Evolutionary conservation across 2,113 vertebrate genomes (phyloP).

Genomic region (Cyphomyrus plagiostoma): DNA sequence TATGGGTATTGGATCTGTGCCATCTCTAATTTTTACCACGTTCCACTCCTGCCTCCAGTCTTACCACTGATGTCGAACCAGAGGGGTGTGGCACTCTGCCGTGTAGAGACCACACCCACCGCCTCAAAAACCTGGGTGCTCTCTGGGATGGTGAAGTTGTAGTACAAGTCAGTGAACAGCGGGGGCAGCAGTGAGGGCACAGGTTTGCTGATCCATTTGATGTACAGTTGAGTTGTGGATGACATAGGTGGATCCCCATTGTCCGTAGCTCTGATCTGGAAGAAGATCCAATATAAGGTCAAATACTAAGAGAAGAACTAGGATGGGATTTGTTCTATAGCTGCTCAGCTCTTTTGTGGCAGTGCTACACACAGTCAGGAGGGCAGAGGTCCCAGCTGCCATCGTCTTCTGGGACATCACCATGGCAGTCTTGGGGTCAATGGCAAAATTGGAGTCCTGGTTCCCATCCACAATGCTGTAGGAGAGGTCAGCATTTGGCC

Average conservation of each 20-base stretch:
- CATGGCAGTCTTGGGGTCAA: slow-evolving; percentile 86
- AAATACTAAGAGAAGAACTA: not conserved
- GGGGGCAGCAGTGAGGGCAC: slow-evolving; percentile 65
- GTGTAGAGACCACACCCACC: slow-evolving; percentile 82
- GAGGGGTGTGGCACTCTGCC: slow-evolving; percentile 75
- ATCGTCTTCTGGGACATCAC: slow-evolving; percentile 93
- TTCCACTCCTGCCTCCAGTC: slow-evolving; percentile 27
- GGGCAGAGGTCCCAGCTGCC: slow-evolving; percentile 82
- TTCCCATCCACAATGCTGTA: slow-evolving; percentile 90
- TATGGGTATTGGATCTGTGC: not conserved
- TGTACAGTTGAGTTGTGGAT: slow-evolving; percentile 79
- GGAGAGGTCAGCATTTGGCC: slow-evolving; percentile 83
- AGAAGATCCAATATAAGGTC: not conserved
- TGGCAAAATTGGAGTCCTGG: slow-evolving; percentile 80
- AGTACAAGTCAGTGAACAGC: slow-evolving; percentile 77
- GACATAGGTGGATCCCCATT: slow-evolving; percentile 81
- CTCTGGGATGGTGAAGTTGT: slow-evolving; percentile 87
- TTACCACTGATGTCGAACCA: slow-evolving; percentile 94
- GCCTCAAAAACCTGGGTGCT: slow-evolving; percentile 82
- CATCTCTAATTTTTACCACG: not conserved
- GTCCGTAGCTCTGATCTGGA: slow-evolving; percentile 89
- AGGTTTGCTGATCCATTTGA: slow-evolving; percentile 89
- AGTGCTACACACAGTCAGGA: slow-evolving; percentile 74
- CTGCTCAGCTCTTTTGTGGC: not conserved
- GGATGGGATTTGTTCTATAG: not conserved